phyloP scores from a whole-genome alignment of 2,113 vertebrate species.

The Chaetura pelagica region DNA sequence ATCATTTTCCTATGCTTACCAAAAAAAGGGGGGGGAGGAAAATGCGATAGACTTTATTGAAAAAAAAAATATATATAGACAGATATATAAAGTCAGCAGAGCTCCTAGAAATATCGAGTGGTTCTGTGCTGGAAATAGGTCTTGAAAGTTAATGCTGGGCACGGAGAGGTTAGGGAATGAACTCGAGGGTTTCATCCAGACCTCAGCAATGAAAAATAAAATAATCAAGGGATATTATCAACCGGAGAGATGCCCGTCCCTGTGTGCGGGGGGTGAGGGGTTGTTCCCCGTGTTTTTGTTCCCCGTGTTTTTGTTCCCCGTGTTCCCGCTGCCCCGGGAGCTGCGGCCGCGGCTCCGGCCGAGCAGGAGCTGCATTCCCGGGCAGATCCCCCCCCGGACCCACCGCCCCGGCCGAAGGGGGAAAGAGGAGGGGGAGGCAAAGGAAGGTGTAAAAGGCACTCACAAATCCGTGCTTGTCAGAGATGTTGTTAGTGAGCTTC shows the following conservation, averaged over 20 bases:
- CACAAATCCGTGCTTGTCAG: conserved; percentile 99
- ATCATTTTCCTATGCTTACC: neutral
- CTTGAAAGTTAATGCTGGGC: neutral
- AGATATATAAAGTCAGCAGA: neutral
- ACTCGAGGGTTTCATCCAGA: neutral
- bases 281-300: neutral
- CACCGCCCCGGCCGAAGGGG: neutral
- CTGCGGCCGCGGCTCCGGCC: neutral
- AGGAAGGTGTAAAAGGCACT: conserved; percentile 78
- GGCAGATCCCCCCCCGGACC: neutral
- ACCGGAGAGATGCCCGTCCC: neutral
- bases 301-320: rapidly evolving
- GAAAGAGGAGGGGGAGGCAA: neutral
- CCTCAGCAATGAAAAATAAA: neutral
- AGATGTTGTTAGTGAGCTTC: conserved; percentile 99
- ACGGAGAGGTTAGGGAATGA: neutral
- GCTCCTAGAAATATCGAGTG: neutral
- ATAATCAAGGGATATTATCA: neutral
- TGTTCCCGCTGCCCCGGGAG: neutral
- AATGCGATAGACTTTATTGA: neutral
- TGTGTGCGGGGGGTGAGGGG: neutral
- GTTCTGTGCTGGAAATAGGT: neutral
- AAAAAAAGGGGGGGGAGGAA: neutral
- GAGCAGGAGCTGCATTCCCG: neutral
- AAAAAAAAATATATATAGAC: neutral